A percentile compares a stretch with the other conserved stretches of the same genome.
phyloP scores from a whole-genome alignment of 2,888 invertebrate genomes.

The Aphodius granarius region DNA sequence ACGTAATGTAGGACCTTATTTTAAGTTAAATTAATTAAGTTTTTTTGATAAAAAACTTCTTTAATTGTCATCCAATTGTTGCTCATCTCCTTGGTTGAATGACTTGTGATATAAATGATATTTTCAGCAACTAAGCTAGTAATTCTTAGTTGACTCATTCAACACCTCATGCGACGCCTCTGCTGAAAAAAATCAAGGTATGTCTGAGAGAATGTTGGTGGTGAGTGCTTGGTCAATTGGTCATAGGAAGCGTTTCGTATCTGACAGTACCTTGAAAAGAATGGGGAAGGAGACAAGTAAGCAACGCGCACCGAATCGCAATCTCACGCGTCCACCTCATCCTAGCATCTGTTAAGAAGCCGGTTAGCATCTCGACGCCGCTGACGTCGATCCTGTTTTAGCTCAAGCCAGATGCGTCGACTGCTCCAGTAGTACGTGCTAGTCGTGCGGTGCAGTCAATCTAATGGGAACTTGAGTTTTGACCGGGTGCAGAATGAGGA shows the following conservation, averaged over 20 bases:
- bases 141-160: not conserved
- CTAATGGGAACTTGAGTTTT: slow-evolving; percentile 39
- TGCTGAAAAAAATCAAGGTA: not conserved
- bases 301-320: not conserved
- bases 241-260: not conserved
- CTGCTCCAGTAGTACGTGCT: slow-evolving; percentile 36
- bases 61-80: too few species aligned
- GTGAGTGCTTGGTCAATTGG: too few species aligned
- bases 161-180: not conserved
- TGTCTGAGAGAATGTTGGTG: not conserved
- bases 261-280: not conserved
- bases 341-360: slow-evolving; percentile 25
- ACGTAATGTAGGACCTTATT: too few species aligned
- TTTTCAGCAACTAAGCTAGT: not conserved
- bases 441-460: slow-evolving; percentile 37
- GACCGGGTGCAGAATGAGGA: slow-evolving; percentile 39
- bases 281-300: not conserved
- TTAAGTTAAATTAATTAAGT: too few species aligned
- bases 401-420: slow-evolving; percentile 34
- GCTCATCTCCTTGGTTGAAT: too few species aligned
- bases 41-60: too few species aligned
- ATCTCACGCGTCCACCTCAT: not conserved
- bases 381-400: slow-evolving; percentile 41
- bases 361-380: slow-evolving; percentile 36
- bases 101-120: too few species aligned